Percentiles rank a stretch among this genome's conserved stretches.
phyloP scores from a whole-genome alignment of 2,113 vertebrate genomes.

The Theristicus caerulescens region DNA sequence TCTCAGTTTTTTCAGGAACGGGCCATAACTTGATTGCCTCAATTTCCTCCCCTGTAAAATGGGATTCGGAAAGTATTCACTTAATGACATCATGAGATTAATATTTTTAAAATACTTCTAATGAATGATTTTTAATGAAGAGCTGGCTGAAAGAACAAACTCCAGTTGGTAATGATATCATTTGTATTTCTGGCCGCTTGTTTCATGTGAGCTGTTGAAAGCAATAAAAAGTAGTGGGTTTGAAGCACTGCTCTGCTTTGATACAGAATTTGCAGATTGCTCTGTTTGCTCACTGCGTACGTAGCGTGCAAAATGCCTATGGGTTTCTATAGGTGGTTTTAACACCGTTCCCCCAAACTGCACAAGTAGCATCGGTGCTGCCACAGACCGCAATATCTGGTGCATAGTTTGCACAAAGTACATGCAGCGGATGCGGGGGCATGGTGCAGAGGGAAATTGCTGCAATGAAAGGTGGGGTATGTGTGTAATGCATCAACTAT shows the following conservation, averaged over 20 bases:
- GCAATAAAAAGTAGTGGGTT: not conserved
- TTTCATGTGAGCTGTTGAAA: not conserved
- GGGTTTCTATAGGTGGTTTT: not conserved
- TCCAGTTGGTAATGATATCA: conserved; percentile 2
- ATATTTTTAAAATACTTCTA: conserved; percentile 7
- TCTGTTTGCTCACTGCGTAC: not conserved
- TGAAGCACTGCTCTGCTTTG: not conserved
- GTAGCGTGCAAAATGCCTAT: rapidly evolving
- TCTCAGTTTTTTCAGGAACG: conserved; percentile 26
- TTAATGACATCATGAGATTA: not conserved
- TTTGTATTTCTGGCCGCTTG: not conserved
- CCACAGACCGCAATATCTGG: rapidly evolving
- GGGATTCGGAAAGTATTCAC: conserved; percentile 25
- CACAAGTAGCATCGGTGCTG: not conserved
- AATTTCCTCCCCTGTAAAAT: conserved; percentile 41
- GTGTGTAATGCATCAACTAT: rapidly evolving
- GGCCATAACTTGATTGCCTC: conserved; percentile 20
- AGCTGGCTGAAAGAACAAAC: conserved; percentile 7
- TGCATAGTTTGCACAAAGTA: rapidly evolving
- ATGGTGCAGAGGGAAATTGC: not conserved
- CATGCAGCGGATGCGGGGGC: rapidly evolving
- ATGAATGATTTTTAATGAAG: conserved; percentile 39
- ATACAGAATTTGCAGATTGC: rapidly evolving
- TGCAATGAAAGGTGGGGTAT: not conserved
- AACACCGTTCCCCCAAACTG: rapidly evolving